A percentile compares a stretch with the other conserved stretches of the same genome.
phyloP scores from a whole-genome alignment of 2,797 vertebrate species.

The Adrianichthys oophorus region DNA sequence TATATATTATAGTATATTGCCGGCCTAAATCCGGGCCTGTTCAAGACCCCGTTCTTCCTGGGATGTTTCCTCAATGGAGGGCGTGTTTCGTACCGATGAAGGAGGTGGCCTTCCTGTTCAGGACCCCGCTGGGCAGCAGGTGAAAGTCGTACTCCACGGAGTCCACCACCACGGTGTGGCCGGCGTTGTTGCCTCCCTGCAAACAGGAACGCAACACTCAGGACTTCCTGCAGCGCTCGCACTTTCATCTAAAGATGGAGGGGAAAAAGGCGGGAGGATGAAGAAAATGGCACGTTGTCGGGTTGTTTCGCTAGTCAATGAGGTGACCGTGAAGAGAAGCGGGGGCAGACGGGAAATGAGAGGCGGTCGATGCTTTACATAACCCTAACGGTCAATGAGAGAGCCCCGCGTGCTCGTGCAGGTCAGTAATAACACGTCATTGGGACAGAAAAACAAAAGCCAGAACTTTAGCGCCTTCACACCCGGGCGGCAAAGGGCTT shows the following conservation, averaged over 20 bases:
- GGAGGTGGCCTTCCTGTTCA: constrained; percentile 82
- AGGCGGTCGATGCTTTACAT: constrained; percentile 1
- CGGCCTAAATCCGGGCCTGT: too few relatives aligned
- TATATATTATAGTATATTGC: too few relatives aligned
- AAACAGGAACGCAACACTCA: constrained; percentile 26
- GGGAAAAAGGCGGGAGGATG: too few relatives aligned
- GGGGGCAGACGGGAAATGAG: constrained; percentile 12
- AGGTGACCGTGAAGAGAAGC: not conserved
- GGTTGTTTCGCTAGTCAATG: not conserved
- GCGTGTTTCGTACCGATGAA: constrained; percentile 75
- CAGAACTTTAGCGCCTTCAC: constrained; percentile 28
- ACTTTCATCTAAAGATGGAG: too few relatives aligned
- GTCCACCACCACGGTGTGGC: constrained; percentile 85
- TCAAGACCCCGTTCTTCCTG: not conserved
- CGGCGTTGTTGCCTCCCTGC: constrained; percentile 86
- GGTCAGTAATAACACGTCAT: not conserved
- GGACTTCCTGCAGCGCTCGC: not conserved
- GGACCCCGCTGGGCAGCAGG: constrained; percentile 83
- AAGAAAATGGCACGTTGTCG: not conserved
- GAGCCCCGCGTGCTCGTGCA: not conserved
- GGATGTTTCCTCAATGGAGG: not conserved
- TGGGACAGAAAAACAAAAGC: not conserved
- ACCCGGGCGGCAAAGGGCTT: constrained; percentile 48
- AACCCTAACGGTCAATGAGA: constrained; percentile 8
- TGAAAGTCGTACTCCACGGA: constrained; percentile 85